Percentiles rank a stretch among this genome's conserved stretches.
phyloP scores from a whole-genome alignment of 2,113 vertebrate species.

The Gadus macrocephalus region DNA sequence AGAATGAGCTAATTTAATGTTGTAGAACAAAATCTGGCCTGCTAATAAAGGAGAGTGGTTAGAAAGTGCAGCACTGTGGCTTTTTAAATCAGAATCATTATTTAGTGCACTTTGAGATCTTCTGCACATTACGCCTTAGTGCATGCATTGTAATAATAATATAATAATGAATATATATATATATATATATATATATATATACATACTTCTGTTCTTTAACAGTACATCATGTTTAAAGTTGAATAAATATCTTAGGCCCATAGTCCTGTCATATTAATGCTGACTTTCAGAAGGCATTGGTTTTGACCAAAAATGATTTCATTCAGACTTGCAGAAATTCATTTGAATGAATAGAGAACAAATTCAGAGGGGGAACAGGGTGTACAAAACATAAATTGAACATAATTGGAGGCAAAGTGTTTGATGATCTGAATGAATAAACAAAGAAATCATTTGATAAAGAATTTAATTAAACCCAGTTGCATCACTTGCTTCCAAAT shows the following conservation, averaged over 20 bases:
- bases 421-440: constrained; percentile 17
- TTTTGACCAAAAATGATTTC: too few relatives aligned
- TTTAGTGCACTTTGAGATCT: background rate
- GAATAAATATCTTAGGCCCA: too few relatives aligned
- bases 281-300: too few relatives aligned
- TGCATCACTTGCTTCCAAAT: constrained; percentile 43
- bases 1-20: constrained; percentile 11
- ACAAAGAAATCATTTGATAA: constrained; percentile 30
- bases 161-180: too few relatives aligned
- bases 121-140: background rate
- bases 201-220: too few relatives aligned
- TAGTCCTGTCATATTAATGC: too few relatives aligned
- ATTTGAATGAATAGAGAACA: too few relatives aligned
- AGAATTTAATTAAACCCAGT: constrained; percentile 37
- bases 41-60: constrained; percentile 29
- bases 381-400: background rate
- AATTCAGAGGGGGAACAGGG: background rate
- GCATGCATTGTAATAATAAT: too few relatives aligned
- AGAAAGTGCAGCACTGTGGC: constrained; percentile 32
- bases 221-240: too few relatives aligned
- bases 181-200: too few relatives aligned
- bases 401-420: constrained; percentile 20
- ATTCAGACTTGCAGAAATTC: too few relatives aligned
- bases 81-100: constrained; percentile 41
- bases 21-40: constrained; percentile 20